These are phyloP conservation scores for Manis javanica DNA, from an alignment of 2,797 vertebrate genomes.

Conservation along the genomic window DNA sequence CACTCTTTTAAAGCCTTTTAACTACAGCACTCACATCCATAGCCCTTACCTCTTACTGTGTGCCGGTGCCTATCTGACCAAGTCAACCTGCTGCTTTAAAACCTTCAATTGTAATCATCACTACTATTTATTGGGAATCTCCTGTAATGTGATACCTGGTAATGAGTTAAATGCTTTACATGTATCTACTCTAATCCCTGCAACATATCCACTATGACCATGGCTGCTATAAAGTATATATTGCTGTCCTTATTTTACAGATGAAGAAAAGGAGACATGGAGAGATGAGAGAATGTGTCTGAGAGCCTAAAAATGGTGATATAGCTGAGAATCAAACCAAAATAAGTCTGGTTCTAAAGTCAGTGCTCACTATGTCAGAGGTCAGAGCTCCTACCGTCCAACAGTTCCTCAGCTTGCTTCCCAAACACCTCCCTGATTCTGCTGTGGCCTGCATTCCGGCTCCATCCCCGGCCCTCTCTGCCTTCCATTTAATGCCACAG, in stretches of 20 bases:
- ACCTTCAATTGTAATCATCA: background rate
- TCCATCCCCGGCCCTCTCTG: background rate
- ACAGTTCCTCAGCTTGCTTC: background rate
- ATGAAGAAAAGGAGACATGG: background rate
- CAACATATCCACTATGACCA: background rate
- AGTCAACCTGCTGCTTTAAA: background rate
- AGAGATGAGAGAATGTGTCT: background rate
- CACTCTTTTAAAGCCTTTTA: background rate
- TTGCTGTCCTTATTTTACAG: background rate
- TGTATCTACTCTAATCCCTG: background rate
- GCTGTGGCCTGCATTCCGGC: background rate
- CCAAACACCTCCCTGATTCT: accelerated
- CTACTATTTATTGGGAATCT: background rate
- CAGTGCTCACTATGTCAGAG: background rate
- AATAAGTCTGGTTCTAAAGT: background rate
- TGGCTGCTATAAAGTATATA: background rate
- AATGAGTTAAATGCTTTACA: background rate
- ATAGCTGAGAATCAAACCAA: background rate
- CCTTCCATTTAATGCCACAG: background rate
- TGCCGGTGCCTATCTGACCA: background rate
- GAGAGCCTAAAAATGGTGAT: background rate
- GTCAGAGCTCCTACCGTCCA: background rate
- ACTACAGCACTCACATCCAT: background rate
- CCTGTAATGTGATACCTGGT: background rate
- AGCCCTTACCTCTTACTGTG: background rate